Evolutionary conservation across 2,888 invertebrate species (phyloP), one percentile per base, ranked within the genome.

Genomic region (Athetis lepigone): DNA sequence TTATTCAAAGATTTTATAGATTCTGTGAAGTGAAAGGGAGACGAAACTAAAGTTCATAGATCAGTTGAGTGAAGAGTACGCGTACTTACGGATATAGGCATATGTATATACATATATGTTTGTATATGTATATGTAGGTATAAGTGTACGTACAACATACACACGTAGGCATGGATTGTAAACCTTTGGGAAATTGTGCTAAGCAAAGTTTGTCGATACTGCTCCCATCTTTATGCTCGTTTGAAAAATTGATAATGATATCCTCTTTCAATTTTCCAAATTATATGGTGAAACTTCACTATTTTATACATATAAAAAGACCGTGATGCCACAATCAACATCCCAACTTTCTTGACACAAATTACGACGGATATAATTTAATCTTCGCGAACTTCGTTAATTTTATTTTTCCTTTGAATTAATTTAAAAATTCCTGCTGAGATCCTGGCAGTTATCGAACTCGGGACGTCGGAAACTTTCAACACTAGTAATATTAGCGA

Each of bases 1-100:
- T 94, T 94, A 93, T 93, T 93, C 92, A 91, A 93, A 91, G 90
- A 92, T 92, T 93, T 92, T 90, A 92, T 92, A 91, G 92, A 92
- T 93, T 91, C 85, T 88, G 84, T 85, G 83, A 81, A 87, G 85
- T 84, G 86, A 89, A 88, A 89, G 81, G 86, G 83, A 85, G 82
- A 85, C 75, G 75, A 80, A 78, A 76, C 76, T 69, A 59, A 75
- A 82, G 80, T 77, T 80, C 75, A 76, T 82, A 83, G 84, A 83
- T 81, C 79, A 75, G 77, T 76, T 66, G 72, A 73, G 66, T 62
- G 66, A 70, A 39, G 67, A 68, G 71, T 71, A 61, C 43, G 58
- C 46, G 71, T 79, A 68, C 58, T 69, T 72, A 62, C 46, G 39
- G 52, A 50, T 54, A 63, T 51, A n/a, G n/a, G n/a, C n/a, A 43